Evolutionary conservation across 2,888 invertebrate species (phyloP), one percentile per base, ranked within the genome.

Genomic region (Eustalomyia histrio): DNA sequence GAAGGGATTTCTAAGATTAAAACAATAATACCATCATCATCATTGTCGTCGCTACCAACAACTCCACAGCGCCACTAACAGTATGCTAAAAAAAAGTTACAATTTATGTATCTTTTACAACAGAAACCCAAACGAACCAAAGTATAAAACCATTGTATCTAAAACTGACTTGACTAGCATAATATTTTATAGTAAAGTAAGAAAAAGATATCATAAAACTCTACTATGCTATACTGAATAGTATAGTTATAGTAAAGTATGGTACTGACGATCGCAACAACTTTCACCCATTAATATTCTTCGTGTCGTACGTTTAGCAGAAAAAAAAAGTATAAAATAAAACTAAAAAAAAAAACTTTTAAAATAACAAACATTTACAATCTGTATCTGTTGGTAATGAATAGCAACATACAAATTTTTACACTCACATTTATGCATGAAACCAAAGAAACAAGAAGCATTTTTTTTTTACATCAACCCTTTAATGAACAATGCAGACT

Each of bases 221-320:
- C 8, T 39, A 39, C 12, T 39, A 3, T 39, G 6, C 39, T 39
- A 39, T 12, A 47, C 43, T 47, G 43, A 47, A 47, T 47, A 47
- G n/a, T 6, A 47, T 47, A 47, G n/a, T 39, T 12, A 12, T 10
- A 39, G 14, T 12, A 12, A n/a, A 14, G 39, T n/a, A 47, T 53
- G 60, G 53, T 74, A 74, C 73, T 58, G 64, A 76, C 61, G 76
- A 55, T 73, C 64, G 68, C 82, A 82, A 88, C 87, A 88, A 88
- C 88, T 88, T 88, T 88, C 88, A 89, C 88, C 88, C 87, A 88
- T 88, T 88, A 88, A 88, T 88, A 88, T 88, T 81, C 81, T 81
- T 88, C 89, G 88, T 86, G 85, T 86, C 88, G 87, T 79, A 73
- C 63, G 17, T 64, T 78, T 83, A 79, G 61, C 74, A 78, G 65